Evolutionary conservation across 1,140 invertebrate species (phyloP).

Genomic region (Mizuhopecten yessoensis): DNA sequence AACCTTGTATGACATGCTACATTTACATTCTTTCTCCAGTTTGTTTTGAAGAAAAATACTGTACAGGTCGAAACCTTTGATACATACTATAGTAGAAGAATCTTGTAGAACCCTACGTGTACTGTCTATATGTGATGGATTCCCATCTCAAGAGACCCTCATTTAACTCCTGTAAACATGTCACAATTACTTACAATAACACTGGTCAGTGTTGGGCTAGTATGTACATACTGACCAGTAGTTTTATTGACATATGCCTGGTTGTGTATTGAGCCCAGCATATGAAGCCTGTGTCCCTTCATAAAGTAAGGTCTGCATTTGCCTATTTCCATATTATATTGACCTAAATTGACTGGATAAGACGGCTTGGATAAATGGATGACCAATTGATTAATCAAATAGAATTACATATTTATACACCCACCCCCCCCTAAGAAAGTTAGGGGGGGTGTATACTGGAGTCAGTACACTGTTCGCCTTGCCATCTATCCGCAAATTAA

Average conservation of each 20-base stretch:
- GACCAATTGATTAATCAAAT: background rate
- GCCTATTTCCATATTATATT: background rate
- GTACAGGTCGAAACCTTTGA: background rate
- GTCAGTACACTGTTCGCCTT: too few relatives aligned
- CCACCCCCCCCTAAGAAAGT: too few relatives aligned
- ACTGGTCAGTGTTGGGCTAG: background rate
- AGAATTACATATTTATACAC: too few relatives aligned
- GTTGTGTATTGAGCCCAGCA: background rate
- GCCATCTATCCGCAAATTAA: too few relatives aligned
- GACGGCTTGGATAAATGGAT: background rate
- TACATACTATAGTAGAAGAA: background rate
- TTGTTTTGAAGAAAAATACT: slow-evolving; percentile 40
- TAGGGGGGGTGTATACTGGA: too few relatives aligned
- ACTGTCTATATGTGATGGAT: slow-evolving; percentile 7
- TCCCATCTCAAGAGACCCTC: background rate
- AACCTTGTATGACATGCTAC: background rate
- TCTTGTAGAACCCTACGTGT: background rate
- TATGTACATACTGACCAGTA: background rate
- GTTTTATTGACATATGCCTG: background rate
- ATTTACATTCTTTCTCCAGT: background rate
- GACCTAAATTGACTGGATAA: background rate
- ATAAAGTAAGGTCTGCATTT: background rate
- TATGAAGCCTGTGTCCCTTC: background rate
- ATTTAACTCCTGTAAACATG: background rate
- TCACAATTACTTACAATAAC: slow-evolving; percentile 35